These are phyloP conservation scores for Pampus argenteus DNA, from an alignment of 2,797 vertebrate species.

Conservation along the genomic window DNA sequence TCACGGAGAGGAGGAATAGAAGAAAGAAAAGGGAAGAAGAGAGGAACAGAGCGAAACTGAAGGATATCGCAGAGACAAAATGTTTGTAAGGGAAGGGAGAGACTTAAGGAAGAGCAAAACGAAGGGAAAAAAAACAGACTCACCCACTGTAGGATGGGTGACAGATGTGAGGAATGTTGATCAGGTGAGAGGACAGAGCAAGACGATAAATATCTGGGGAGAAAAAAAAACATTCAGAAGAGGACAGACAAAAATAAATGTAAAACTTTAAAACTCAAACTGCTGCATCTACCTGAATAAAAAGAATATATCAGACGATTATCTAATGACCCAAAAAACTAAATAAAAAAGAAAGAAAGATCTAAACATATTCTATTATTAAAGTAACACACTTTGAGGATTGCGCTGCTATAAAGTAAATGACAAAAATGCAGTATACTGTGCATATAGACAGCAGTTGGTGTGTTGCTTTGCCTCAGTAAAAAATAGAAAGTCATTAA, in stretches of 20 bases:
- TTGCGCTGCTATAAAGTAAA: not conserved
- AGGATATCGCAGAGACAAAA: constrained; percentile 47
- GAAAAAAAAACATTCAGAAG: too few species aligned
- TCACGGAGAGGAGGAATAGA: constrained; percentile 64
- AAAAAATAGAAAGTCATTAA: constrained; percentile 22
- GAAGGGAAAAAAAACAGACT: constrained; percentile 47
- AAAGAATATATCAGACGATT: not conserved
- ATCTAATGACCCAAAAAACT: not conserved
- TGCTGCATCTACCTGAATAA: not conserved
- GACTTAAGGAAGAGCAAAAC: constrained; percentile 40
- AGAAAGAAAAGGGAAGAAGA: constrained; percentile 36
- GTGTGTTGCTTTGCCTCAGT: constrained; percentile 1
- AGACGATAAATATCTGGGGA: too few species aligned
- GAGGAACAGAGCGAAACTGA: constrained; percentile 50
- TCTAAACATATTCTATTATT: not conserved
- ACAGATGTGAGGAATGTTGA: constrained; percentile 33
- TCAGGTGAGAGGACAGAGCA: constrained; percentile 13
- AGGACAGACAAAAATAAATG: too few species aligned
- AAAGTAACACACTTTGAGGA: not conserved
- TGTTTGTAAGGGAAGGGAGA: constrained; percentile 23
- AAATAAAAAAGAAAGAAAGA: too few species aligned
- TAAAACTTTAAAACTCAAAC: too few species aligned
- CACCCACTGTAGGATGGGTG: constrained; percentile 4
- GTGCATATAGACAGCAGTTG: not conserved
- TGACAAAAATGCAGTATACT: not conserved